phyloP scores from a whole-genome alignment of 2,797 vertebrate species.

The Pseudotriccus pelzelni region DNA sequence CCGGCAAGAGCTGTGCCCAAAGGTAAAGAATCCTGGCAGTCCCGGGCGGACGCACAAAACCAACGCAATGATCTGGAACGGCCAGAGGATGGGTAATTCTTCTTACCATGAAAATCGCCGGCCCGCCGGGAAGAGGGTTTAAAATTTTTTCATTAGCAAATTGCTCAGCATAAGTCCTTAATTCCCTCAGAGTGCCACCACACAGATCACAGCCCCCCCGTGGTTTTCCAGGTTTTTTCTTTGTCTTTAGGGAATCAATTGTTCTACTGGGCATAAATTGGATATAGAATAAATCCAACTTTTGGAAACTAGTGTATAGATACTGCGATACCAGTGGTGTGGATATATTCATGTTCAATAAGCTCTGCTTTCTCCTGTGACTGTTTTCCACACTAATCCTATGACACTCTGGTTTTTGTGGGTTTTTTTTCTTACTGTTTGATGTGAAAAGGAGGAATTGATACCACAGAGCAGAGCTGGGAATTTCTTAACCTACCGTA shows the following conservation, averaged over 20 bases:
- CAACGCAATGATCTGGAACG: neutral
- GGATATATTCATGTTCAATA: neutral
- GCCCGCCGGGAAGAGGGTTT: neutral
- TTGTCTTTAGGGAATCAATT: neutral
- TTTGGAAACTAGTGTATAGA: neutral
- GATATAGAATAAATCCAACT: neutral
- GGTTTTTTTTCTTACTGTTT: fast-evolving
- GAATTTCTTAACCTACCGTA: neutral
- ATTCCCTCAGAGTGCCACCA: neutral
- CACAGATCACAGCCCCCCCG: neutral
- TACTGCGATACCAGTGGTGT: neutral
- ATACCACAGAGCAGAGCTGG: neutral
- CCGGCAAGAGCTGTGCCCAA: neutral
- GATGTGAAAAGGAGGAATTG: neutral
- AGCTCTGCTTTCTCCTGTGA: neutral
- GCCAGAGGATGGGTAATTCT: neutral
- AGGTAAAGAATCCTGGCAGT: neutral
- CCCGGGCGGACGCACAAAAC: fast-evolving
- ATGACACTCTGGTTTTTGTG: neutral
- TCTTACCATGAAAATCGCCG: neutral
- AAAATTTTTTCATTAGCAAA: neutral
- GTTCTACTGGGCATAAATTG: neutral
- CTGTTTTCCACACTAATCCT: neutral
- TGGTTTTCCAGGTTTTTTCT: neutral
- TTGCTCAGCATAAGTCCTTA: neutral